Base-by-base conservation (phyloP, 2,113 vertebrate species). In the Salvelinus fontinalis region DNA sequence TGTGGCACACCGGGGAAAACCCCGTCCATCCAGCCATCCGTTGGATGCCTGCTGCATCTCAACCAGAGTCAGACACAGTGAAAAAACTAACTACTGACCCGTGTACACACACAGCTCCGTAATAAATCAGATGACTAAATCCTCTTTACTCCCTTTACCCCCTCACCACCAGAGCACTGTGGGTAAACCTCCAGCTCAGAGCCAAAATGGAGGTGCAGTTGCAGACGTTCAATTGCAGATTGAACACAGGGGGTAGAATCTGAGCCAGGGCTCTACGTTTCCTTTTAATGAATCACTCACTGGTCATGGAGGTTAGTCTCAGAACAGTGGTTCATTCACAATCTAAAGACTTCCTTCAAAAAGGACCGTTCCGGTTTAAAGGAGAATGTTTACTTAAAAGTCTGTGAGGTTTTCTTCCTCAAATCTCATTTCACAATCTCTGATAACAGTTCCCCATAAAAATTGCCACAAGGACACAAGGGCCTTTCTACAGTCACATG, bases 71-170 rank as follows among this genome's bases (percentile, higher is more conserved):
- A 44, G 39, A 44, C 39, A 44, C 39, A 11, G 39, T 44, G 39
- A 9, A 44, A 11, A 44, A 7, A 44, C 5, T 6, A 44, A 11
- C 39, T 44, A 9, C 39, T 44, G 39, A 44, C 39, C 39, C 39
- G 39, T 44, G 39, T 44, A 44, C 39, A 44, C 39, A 44, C 24
- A n/a, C 39, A 44, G 8, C 12, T 44, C 75, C 49, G 39, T 44
- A 20, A 72, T 73, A 44, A 60, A 75, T n/a, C 49, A 76, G 73
- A 70, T 80, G 34, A 14, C 12, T 73, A 44, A 67, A 75, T n/a
- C 49, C 71, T 76, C 76, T 79, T 81, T 76, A 48, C 73, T 57
- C 39, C 39, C 39, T 39, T 39, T 39, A 39, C 39, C 8, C 39
- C 44, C 62, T 34, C 70, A 67, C 65, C 64, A 22, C 24, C 26